A percentile compares a stretch with the other conserved stretches of the same genome.
Evolutionary conservation across 92 coral and sea anemone species (phyloP).

Genomic region (Chrysogorgia sp.): DNA sequence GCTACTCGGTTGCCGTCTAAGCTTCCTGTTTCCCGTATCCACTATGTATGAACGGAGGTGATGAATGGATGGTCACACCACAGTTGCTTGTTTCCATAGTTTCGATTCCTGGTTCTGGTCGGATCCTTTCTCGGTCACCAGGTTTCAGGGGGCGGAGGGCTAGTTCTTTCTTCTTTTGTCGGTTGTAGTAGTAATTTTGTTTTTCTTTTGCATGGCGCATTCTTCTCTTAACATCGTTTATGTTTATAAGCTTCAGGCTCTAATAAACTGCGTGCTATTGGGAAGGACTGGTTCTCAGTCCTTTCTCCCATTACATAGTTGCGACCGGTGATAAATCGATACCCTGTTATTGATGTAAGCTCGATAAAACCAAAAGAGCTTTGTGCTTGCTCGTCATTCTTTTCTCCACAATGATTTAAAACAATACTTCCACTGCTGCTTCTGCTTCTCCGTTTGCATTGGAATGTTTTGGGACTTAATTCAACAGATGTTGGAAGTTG

Average conservation of each 20-base stretch:
- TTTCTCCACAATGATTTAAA: conserved; percentile 42
- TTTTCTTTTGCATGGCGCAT: conserved; percentile 45
- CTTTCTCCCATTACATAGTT: conserved; percentile 62
- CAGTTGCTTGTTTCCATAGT: conserved; percentile 13
- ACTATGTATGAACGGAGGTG: conserved; percentile 26
- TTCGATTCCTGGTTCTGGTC: conserved; percentile 10
- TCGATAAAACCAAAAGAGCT: conserved; percentile 46
- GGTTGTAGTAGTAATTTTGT: conserved; percentile 49
- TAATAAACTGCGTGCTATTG: conserved; percentile 51
- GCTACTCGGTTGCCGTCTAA: conserved; percentile 35
- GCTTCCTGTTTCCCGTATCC: conserved; percentile 29
- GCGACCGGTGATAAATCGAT: conserved; percentile 56
- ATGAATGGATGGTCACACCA: conserved; percentile 28
- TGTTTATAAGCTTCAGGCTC: conserved; percentile 44
- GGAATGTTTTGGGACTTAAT: conserved; percentile 50
- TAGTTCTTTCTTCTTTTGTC: conserved; percentile 34
- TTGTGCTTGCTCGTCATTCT: conserved; percentile 58
- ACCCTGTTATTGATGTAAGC: conserved; percentile 59
- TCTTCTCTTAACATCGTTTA: conserved; percentile 22
- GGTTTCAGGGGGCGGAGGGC: conserved; percentile 41
- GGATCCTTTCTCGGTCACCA: conserved; percentile 48
- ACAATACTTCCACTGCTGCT: conserved; percentile 47
- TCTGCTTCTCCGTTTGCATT: conserved; percentile 55
- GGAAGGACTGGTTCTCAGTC: conserved; percentile 47
- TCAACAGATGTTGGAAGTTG: conserved; percentile 17